These are phyloP conservation scores for Fragum whitleyi DNA, from an alignment of 2,888 invertebrate species.

Conservation along the genomic window DNA sequence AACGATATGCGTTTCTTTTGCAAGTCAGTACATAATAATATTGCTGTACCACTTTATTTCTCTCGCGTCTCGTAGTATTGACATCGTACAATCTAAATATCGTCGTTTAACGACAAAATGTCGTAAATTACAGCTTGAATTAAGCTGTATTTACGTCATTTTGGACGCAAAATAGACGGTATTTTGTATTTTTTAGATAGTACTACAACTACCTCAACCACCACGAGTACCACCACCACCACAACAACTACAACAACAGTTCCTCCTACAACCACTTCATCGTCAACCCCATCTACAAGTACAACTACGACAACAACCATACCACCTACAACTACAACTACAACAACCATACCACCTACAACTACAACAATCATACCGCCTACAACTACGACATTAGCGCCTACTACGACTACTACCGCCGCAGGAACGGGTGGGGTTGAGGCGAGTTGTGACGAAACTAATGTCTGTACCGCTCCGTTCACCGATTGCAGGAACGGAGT, in stretches of 20 bases:
- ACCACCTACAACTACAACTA: background rate
- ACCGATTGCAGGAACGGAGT: background rate
- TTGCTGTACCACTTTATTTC: too few relatives aligned
- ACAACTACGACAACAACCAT: conserved; percentile 14
- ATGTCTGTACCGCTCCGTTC: background rate
- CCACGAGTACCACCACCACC: too few relatives aligned
- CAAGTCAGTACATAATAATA: too few relatives aligned
- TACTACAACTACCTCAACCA: background rate
- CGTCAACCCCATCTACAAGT: too few relatives aligned
- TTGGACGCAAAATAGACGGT: too few relatives aligned
- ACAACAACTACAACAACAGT: background rate
- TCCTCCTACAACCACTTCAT: background rate
- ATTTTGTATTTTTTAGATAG: background rate
- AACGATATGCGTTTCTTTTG: too few relatives aligned
- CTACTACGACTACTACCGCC: conserved; percentile 9
- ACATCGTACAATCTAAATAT: too few relatives aligned
- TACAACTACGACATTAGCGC: background rate
- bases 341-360: conserved; percentile 1
- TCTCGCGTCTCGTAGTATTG: too few relatives aligned
- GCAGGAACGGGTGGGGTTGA: background rate
- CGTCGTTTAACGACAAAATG: too few relatives aligned
- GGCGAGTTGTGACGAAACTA: background rate
- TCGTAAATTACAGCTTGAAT: too few relatives aligned
- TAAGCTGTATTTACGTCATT: too few relatives aligned
- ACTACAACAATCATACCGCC: background rate